Percentiles rank a stretch among this genome's conserved stretches.
phyloP scores from a whole-genome alignment of 2,113 vertebrate genomes.

The Alces alces region DNA sequence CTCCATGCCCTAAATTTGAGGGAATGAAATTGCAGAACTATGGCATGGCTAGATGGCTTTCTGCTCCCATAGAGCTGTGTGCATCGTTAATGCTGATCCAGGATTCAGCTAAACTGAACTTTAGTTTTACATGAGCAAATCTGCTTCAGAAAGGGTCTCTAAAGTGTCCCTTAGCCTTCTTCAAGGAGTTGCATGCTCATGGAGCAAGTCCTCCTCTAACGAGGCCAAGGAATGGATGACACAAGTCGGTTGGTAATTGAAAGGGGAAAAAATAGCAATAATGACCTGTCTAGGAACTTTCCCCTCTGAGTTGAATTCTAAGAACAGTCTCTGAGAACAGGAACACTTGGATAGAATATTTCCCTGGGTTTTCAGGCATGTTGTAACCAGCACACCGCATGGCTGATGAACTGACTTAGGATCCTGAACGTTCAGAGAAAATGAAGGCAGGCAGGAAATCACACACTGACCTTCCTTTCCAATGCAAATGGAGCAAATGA shows the following conservation, averaged over 20 bases:
- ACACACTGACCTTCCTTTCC: constrained; percentile 60
- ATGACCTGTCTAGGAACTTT: constrained; percentile 23
- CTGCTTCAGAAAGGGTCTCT: neutral
- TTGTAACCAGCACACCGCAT: neutral
- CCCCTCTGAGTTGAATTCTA: constrained; percentile 26
- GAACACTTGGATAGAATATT: constrained; percentile 44
- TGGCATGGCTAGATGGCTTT: neutral
- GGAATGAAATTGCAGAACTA: neutral
- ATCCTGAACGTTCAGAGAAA: constrained; percentile 39
- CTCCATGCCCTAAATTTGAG: neutral
- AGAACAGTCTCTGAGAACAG: constrained; percentile 43
- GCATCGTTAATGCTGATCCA: neutral
- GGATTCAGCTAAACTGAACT: neutral
- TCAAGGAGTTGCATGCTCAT: neutral
- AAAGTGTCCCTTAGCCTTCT: neutral
- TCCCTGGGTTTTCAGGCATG: constrained; percentile 52
- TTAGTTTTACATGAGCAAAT: neutral
- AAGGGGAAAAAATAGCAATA: neutral
- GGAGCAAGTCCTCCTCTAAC: neutral
- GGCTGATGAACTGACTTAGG: constrained; percentile 47
- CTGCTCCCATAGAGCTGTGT: neutral
- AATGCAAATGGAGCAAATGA: constrained; percentile 73
- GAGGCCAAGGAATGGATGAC: neutral
- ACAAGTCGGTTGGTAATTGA: neutral
- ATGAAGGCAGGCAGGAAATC: constrained; percentile 46